Conservation (phyloP, 1,140 invertebrate genomes). For the Littorina saxatilis region DNA sequence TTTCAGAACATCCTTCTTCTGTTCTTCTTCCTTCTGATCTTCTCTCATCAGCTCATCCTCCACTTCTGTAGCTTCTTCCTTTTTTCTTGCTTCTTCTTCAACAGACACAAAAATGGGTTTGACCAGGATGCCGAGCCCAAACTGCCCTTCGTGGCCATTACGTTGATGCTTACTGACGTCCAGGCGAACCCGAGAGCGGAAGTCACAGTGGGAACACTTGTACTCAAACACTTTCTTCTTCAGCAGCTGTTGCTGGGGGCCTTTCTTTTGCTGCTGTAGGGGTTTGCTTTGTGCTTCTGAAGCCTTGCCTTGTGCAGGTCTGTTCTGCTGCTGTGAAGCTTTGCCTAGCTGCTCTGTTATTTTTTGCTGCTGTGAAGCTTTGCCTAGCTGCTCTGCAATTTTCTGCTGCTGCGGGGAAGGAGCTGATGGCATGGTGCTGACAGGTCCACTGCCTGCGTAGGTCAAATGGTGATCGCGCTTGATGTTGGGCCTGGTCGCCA, state of each 20-base stretch:
- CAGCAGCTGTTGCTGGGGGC: not conserved
- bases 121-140: constrained; percentile 80
- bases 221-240: constrained; percentile 37
- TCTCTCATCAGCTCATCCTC: not conserved
- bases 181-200: constrained; percentile 84
- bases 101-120: not conserved
- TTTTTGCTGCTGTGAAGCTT: not conserved
- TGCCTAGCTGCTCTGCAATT: not conserved
- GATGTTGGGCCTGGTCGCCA: constrained; percentile 63
- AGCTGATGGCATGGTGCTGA: not conserved
- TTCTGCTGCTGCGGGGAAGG: not conserved
- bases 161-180: constrained; percentile 95
- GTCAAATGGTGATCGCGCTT: constrained; percentile 65
- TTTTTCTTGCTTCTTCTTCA: not conserved
- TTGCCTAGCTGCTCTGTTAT: not conserved
- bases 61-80: too few species aligned
- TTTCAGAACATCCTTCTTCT: constrained; percentile 88
- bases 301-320: too few species aligned
- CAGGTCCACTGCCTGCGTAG: not conserved
- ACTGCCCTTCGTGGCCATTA: constrained; percentile 87
- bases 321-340: too few species aligned
- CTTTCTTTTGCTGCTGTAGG: not conserved
- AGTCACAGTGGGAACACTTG: constrained; percentile 89
- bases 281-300: too few species aligned
- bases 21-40: constrained; percentile 81